Conservation (phyloP, 2,797 vertebrate species). For the Sebastes hubbsi region DNA sequence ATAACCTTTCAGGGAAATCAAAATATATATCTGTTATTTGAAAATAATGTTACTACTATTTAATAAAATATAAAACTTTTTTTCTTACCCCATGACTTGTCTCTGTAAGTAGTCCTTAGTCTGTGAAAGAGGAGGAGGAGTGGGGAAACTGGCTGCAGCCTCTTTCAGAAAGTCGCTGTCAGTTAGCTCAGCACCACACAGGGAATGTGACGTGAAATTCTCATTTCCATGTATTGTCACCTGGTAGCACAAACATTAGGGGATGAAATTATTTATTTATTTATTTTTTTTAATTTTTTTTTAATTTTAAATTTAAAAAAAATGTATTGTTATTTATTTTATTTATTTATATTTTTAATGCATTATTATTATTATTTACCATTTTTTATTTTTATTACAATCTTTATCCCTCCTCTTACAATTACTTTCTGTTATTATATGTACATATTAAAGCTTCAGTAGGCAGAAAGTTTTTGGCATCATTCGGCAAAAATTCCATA, state of each 20-base stretch:
- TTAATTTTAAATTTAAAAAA: no score
- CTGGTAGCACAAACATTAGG: conserved; percentile 38
- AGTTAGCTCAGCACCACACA: conserved; percentile 59
- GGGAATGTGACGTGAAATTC: conserved; percentile 27
- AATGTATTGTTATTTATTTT: no score
- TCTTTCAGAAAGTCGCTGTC: conserved; percentile 65
- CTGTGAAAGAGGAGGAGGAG: conserved; percentile 71
- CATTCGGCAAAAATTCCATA: no score
- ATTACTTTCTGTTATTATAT: no score
- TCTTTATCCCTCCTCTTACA: no score
- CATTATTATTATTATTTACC: no score
- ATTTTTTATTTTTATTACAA: no score
- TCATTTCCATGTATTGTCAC: conserved; percentile 76
- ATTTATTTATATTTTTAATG: no score
- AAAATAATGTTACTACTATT: background rate
- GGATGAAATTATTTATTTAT: background rate
- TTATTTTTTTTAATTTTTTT: no score
- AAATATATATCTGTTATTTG: background rate
- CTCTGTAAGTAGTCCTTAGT: conserved; percentile 64
- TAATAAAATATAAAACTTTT: background rate
- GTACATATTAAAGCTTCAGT: no score
- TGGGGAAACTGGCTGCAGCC: conserved; percentile 59
- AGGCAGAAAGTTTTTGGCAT: rapidly evolving
- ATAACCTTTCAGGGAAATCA: conserved; percentile 56
- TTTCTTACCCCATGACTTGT: conserved; percentile 69